Percentiles rank a stretch among this genome's conserved stretches.
Evolutionary conservation across 2,113 vertebrate genomes (phyloP).

Genomic region (Tor tambroides): DNA sequence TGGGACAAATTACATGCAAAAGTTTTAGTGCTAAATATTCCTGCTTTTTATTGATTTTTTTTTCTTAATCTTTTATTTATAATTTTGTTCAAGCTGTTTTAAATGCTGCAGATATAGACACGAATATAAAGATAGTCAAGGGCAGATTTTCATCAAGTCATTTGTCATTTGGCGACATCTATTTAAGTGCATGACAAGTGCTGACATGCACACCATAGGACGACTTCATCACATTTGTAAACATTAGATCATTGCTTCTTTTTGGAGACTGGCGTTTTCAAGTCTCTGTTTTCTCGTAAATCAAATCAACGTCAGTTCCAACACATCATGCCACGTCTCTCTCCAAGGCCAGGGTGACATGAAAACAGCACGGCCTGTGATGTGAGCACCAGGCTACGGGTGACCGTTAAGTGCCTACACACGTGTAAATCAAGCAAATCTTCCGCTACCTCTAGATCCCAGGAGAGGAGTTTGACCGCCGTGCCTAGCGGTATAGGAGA

Average conservation of each 20-base stretch:
- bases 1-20: background rate
- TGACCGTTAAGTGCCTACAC: slow-evolving; percentile 72
- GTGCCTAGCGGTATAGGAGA: slow-evolving; percentile 69
- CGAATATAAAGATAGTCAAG: slow-evolving; percentile 5
- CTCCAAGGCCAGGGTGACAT: slow-evolving; percentile 38
- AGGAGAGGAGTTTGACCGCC: slow-evolving; percentile 69
- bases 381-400: slow-evolving; percentile 57
- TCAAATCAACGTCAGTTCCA: slow-evolving; percentile 14
- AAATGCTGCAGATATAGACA: background rate
- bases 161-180: background rate
- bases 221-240: slow-evolving; percentile 19
- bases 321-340: slow-evolving; percentile 54
- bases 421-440: slow-evolving; percentile 76
- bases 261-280: background rate
- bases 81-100: background rate
- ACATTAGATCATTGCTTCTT: background rate
- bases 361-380: slow-evolving; percentile 55
- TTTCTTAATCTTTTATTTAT: no score
- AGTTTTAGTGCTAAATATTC: background rate
- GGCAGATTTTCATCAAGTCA: slow-evolving; percentile 9
- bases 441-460: slow-evolving; percentile 71
- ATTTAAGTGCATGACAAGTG: slow-evolving; percentile 2
- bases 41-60: background rate
- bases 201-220: background rate
- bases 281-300: slow-evolving; percentile 7